A percentile compares a stretch with the other conserved stretches of the same genome.
Conservation (phyloP, 2,113 vertebrate genomes). For the Hyla sarda region DNA sequence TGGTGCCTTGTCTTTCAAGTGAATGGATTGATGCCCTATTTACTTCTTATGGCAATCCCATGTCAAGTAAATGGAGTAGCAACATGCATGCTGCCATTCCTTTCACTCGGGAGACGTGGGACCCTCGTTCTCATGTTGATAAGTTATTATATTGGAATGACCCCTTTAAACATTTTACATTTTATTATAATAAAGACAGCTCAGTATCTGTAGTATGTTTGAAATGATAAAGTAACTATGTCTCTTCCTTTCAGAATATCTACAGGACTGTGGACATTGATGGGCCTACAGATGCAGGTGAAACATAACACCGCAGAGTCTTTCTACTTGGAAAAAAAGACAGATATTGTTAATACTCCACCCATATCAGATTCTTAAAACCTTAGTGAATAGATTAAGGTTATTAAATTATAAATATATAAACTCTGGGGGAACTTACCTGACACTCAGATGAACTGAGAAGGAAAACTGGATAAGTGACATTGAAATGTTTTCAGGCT, state of each 20-base stretch:
- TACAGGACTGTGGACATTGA: background rate
- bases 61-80: no score
- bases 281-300: background rate
- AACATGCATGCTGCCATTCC: no score
- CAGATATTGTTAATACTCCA: background rate
- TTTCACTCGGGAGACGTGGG: no score
- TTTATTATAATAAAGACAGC: background rate
- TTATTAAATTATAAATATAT: background rate
- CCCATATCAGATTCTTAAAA: background rate
- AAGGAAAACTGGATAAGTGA: background rate
- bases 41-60: no score
- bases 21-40: no score
- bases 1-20: no score
- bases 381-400: background rate
- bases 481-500: background rate
- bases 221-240: background rate
- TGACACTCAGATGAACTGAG: no score
- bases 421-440: background rate
- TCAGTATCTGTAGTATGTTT: background rate
- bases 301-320: background rate
- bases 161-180: no score
- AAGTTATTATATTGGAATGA: no score
- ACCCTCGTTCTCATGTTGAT: no score
- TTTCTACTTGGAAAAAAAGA: background rate
- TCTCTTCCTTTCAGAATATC: background rate